Base-by-base conservation (phyloP, 2,113 vertebrate species). In the Penelope pileata region DNA sequence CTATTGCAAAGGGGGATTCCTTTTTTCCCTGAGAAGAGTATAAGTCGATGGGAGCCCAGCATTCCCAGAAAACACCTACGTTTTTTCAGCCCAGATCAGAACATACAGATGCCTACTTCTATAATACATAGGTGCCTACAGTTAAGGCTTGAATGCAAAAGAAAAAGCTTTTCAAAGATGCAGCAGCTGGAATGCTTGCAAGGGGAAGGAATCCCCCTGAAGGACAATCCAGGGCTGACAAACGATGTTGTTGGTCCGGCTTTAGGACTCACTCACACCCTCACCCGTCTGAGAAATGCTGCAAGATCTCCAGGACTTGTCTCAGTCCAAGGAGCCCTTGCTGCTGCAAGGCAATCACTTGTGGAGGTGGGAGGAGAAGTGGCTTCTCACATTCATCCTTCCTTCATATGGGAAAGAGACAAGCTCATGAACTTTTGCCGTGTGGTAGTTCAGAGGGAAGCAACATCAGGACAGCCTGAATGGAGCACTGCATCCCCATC, bases 41-140 rank as follows among this genome's bases (percentile, higher is more conserved):
- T n/a, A 88, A 64, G 24, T 76, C 18, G 14, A 19, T 7, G 7
- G 43, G 23, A 84, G 32, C 7, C 2, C 0, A 0, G 1, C 62
- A 6, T 23, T 91, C 36, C 26, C 45, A n/a, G 17, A 60, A 89
- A 79, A 6, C 2, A 40, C 4, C 32, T 32, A 16, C 0, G 1
- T 54, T 92, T 77, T 78, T 32, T 47, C 53, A 80, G 36, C 18
- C 10, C 0, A 0, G 21, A 69, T 85, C 21, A 85, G 58, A 66
- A 40, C 45, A 48, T 6, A 11, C 9, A 29, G 9, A 23, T 72
- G 29, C 18, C 36, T 66, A 29, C 30, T n/a, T n/a, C n/a, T n/a
- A n/a, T n/a, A n/a, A n/a, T n/a, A n/a, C n/a, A n/a, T n/a, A n/a
- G n/a, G n/a, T n/a, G 29, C 18, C 36, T 66, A 29, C 30, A 77